phyloP scores from a whole-genome alignment of 2,113 vertebrate genomes.

The Fulica atra region DNA sequence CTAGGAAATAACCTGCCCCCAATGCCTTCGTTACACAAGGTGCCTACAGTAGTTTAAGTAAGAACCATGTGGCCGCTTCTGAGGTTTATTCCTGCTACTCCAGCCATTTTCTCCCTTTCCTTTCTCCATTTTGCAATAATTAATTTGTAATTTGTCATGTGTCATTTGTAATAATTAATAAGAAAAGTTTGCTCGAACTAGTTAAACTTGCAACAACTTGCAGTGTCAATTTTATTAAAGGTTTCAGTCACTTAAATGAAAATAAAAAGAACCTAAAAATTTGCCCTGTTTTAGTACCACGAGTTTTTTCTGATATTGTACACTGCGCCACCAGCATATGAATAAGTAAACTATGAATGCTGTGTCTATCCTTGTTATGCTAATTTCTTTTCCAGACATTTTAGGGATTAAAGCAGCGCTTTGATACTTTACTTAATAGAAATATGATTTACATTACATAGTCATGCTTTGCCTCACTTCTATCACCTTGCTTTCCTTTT shows the following conservation, averaged over 20 bases:
- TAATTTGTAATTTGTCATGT: no score
- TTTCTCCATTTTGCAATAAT: background rate
- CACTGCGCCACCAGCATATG: background rate
- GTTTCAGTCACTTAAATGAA: background rate
- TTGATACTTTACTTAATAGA: background rate
- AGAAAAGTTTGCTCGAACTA: background rate
- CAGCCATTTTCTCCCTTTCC: background rate
- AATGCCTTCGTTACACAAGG: background rate
- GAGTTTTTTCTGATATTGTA: background rate
- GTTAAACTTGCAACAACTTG: background rate
- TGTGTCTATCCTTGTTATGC: background rate
- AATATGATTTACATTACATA: background rate
- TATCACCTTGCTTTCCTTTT: background rate
- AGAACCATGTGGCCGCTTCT: background rate
- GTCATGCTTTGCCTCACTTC: background rate
- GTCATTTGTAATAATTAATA: background rate
- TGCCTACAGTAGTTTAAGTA: background rate
- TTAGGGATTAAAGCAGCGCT: background rate
- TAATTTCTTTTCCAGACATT: background rate
- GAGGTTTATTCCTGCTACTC: background rate
- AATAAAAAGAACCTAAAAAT: background rate
- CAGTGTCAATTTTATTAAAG: background rate
- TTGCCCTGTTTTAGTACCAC: background rate
- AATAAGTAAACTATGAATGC: background rate
- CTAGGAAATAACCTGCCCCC: background rate